phyloP scores from a whole-genome alignment of 2,113 vertebrate species.

The Phalacrocorax pelagicus region DNA sequence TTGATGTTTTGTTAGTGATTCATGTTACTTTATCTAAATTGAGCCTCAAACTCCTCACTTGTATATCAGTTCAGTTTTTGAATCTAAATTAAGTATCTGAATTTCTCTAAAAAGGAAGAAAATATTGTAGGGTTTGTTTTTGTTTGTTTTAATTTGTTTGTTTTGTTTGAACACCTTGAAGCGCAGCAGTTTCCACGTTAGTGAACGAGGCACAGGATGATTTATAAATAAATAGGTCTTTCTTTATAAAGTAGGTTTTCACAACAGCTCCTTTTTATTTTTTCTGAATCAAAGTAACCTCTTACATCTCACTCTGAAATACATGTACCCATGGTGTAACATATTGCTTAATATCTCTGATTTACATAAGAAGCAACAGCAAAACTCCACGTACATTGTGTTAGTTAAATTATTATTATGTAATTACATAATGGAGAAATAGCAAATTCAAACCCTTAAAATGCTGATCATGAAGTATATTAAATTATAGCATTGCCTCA shows the following conservation, averaged over 20 bases:
- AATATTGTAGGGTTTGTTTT: not conserved
- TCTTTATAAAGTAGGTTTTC: conserved; percentile 34
- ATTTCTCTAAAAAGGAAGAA: conserved; percentile 35
- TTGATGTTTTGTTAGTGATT: not conserved
- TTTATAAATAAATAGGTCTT: conserved; percentile 35
- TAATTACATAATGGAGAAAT: conserved; percentile 47
- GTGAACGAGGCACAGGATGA: not conserved
- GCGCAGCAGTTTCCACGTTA: not conserved
- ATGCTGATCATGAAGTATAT: conserved; percentile 12
- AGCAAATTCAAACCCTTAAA: conserved; percentile 32
- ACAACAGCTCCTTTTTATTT: not conserved
- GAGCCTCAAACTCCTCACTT: not conserved
- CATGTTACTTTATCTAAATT: not conserved
- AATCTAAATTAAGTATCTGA: conserved; percentile 40
- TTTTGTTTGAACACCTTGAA: conserved; percentile 15
- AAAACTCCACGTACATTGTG: not conserved
- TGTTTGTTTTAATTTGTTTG: not conserved
- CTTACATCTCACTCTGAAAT: conserved; percentile 52
- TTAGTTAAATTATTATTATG: not conserved
- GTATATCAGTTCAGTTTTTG: conserved; percentile 21
- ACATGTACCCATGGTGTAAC: conserved; percentile 17
- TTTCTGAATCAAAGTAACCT: conserved; percentile 32
- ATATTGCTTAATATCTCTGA: conserved; percentile 35
- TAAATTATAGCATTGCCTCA: conserved; percentile 46
- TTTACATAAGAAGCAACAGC: conserved; percentile 42